These are phyloP conservation scores for Lobophora halterata DNA, from an alignment of 2,888 invertebrate species.

Conservation along the genomic window DNA sequence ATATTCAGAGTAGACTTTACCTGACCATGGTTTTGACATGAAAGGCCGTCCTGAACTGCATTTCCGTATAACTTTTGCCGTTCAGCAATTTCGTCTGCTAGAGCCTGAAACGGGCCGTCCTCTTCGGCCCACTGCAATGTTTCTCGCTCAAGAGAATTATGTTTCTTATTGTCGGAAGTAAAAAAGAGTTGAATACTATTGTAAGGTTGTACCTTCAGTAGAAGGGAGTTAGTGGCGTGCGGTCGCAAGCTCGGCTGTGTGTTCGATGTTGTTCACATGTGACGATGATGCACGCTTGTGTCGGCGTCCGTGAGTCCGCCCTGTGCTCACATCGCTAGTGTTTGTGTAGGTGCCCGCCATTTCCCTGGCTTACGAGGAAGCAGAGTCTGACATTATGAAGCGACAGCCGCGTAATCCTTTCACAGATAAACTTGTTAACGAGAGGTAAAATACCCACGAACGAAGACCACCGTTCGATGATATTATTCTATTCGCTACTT, in stretches of 20 bases:
- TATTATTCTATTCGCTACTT: conserved; percentile 76
- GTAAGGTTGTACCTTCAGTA: neutral
- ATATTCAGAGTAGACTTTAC: too few species aligned
- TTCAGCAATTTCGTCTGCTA: too few species aligned
- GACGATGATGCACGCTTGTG: conserved; percentile 61
- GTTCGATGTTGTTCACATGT: conserved; percentile 76
- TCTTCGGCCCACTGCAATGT: too few species aligned
- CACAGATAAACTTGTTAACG: conserved; percentile 98
- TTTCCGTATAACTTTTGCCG: too few species aligned
- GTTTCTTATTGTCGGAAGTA: too few species aligned
- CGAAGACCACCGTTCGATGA: conserved; percentile 61
- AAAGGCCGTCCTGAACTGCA: too few species aligned
- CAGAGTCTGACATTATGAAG: conserved; percentile 99
- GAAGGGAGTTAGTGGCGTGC: conserved; percentile 32
- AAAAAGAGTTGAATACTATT: too few species aligned
- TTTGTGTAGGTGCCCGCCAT: conserved; percentile 95
- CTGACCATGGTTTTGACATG: too few species aligned
- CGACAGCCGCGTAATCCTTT: conserved; percentile 98
- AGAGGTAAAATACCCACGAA: conserved; percentile 88
- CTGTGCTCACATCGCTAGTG: conserved; percentile 75
- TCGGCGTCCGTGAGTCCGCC: conserved; percentile 40
- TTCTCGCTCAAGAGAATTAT: too few species aligned
- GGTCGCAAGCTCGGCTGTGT: conserved; percentile 53
- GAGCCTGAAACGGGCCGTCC: too few species aligned
- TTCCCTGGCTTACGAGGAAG: conserved; percentile 98